Percentiles rank a stretch among this genome's conserved stretches.
These are phyloP conservation scores for Platalea minor DNA, from an alignment of 2,797 vertebrate species.

Conservation along the genomic window DNA sequence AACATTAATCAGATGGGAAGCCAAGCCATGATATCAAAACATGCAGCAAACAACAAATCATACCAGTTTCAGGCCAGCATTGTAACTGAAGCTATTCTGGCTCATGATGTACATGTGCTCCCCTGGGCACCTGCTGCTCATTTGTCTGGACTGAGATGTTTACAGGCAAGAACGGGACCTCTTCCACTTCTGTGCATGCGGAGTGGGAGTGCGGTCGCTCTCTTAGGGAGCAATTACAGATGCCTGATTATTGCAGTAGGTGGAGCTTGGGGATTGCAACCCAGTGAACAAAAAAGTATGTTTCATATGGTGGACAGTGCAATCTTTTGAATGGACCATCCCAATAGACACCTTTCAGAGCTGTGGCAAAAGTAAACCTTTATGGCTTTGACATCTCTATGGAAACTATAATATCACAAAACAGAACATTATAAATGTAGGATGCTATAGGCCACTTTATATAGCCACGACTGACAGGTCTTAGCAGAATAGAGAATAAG, in stretches of 20 bases:
- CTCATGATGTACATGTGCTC: background rate
- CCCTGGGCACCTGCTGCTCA: background rate
- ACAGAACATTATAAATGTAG: background rate
- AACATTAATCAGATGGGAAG: background rate
- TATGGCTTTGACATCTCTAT: background rate
- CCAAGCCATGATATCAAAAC: background rate
- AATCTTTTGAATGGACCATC: background rate
- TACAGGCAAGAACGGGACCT: background rate
- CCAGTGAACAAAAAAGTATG: background rate
- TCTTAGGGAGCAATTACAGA: conserved; percentile 34
- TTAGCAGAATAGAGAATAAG: background rate
- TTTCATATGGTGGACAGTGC: background rate
- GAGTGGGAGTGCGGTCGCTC: accelerated
- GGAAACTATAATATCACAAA: background rate
- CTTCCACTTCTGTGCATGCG: background rate
- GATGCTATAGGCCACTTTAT: background rate
- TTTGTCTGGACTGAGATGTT: background rate
- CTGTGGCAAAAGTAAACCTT: background rate
- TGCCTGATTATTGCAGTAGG: background rate
- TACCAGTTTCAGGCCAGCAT: background rate
- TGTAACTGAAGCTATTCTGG: background rate
- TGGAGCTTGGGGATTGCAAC: background rate
- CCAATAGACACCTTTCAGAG: background rate
- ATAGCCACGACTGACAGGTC: background rate
- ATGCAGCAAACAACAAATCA: background rate